These are phyloP conservation scores for Hormaphis cornu DNA, from an alignment of 1,140 invertebrate species.

Conservation along the genomic window DNA sequence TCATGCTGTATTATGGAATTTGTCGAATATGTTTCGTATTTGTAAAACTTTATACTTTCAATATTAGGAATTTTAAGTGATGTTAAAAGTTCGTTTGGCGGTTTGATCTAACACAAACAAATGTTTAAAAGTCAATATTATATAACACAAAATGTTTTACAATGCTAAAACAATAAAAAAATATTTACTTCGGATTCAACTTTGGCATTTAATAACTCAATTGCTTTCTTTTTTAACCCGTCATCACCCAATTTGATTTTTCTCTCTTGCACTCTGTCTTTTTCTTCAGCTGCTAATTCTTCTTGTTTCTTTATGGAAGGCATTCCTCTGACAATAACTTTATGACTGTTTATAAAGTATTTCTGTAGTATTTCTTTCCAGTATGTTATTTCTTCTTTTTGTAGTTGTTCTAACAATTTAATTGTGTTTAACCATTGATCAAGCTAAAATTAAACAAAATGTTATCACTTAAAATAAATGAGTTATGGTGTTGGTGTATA, in stretches of 20 bases:
- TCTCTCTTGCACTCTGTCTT: slow-evolving; percentile 56
- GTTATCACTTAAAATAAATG: background rate
- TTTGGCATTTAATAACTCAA: slow-evolving; percentile 57
- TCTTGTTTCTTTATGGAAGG: slow-evolving; percentile 52
- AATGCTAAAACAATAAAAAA: background rate
- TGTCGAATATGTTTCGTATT: slow-evolving; percentile 51
- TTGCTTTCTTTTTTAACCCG: slow-evolving; percentile 56
- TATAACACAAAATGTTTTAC: background rate
- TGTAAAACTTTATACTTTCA: slow-evolving; percentile 59
- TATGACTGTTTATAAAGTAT: slow-evolving; percentile 57
- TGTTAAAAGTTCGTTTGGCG: slow-evolving; percentile 56
- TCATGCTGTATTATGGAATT: slow-evolving; percentile 47
- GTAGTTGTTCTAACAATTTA: slow-evolving; percentile 52
- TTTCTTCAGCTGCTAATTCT: slow-evolving; percentile 55
- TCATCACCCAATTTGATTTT: slow-evolving; percentile 52
- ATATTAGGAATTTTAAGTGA: slow-evolving; percentile 59
- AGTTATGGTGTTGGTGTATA: background rate
- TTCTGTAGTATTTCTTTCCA: slow-evolving; percentile 62
- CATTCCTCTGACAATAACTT: slow-evolving; percentile 47
- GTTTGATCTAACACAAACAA: slow-evolving; percentile 46
- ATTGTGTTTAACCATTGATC: slow-evolving; percentile 62
- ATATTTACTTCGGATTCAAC: slow-evolving; percentile 60
- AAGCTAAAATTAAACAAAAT: slow-evolving; percentile 49
- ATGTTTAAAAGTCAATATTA: background rate
- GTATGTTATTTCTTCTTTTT: slow-evolving; percentile 53